Evolutionary conservation across 2,113 vertebrate species (phyloP), one percentile per base, ranked within the genome.

Genomic region (Ornithorhynchus anatinus): DNA sequence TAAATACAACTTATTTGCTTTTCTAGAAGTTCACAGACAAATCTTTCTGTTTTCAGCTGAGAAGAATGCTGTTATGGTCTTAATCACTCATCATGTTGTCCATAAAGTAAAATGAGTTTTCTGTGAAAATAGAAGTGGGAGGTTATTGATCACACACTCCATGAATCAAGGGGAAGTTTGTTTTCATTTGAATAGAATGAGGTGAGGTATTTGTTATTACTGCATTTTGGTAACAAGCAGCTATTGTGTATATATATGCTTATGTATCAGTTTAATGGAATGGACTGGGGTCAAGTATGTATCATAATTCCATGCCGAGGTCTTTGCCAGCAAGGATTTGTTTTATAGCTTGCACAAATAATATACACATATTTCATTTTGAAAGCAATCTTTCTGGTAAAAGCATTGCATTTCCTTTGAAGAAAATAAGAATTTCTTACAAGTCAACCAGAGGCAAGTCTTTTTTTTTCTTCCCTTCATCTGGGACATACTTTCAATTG

Each of bases 211-310:
- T 3, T 19, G 37, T 63, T 80, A 38, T 39, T 59, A n/a, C 32
- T 37, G 38, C 16, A 27, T 4, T 4, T 17, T 4, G 31, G 67
- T 69, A 69, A 9, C 42, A 54, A 59, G 48, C 50, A 74, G 25
- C 36, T 0, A 0, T 17, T 0, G 0, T 22, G 0, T 1, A 7
- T 43, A 20, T 31, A 36, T 6, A 16, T 37, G 0, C 0, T 10
- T 33, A 23, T 63, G 6, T 13, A 43, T 62, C 23, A 31, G 29
- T 58, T 73, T 10, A 67, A 35, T 50, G 57, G 52, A 32, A 4
- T 11, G 56, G 37, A 66, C 50, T 27, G 17, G 58, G n/a, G 23
- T 59, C 35, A 53, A 39, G 15, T 15, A 1, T 1, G 31, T 66
- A 14, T 0, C 0, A 31, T 12, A 25, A 19, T 33, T 59, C 47